Evolutionary conservation across 2,113 vertebrate genomes (phyloP).

Genomic region (Neogobius melanostomus): DNA sequence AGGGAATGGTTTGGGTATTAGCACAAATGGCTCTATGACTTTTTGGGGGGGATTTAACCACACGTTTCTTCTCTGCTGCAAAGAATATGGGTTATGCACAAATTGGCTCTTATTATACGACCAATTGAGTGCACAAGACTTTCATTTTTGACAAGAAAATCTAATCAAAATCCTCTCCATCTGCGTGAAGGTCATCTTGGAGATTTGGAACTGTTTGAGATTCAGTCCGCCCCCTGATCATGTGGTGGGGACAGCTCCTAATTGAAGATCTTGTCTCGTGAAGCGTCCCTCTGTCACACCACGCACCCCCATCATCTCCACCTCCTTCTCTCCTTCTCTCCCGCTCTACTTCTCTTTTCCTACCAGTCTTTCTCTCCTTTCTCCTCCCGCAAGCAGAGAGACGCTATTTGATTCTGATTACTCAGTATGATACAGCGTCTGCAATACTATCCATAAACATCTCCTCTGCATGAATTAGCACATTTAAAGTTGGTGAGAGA

Average conservation of each 20-base stretch:
- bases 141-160: not conserved
- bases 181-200: constrained; percentile 43
- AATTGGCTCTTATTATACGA: not conserved
- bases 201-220: constrained; percentile 33
- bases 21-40: too few relatives aligned
- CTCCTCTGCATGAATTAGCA: too few relatives aligned
- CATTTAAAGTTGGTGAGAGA: too few relatives aligned
- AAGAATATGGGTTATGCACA: not conserved
- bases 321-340: constrained; percentile 13
- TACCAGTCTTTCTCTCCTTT: not conserved
- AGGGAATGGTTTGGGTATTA: too few relatives aligned
- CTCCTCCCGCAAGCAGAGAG: constrained; percentile 6
- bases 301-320: constrained; percentile 7
- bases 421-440: constrained; percentile 53
- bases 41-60: too few relatives aligned
- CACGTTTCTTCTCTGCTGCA: too few relatives aligned
- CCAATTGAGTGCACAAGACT: not conserved
- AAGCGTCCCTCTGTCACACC: constrained; percentile 25
- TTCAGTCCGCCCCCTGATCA: constrained; percentile 41
- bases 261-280: constrained; percentile 54
- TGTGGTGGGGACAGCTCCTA: constrained; percentile 39
- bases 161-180: constrained; percentile 6
- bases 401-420: constrained; percentile 62
- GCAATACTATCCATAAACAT: constrained; percentile 54
- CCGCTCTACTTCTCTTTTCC: not conserved